Evolutionary conservation across 2,113 vertebrate genomes (phyloP), one percentile per base, ranked within the genome.

Genomic region (Triplophysa rosa): DNA sequence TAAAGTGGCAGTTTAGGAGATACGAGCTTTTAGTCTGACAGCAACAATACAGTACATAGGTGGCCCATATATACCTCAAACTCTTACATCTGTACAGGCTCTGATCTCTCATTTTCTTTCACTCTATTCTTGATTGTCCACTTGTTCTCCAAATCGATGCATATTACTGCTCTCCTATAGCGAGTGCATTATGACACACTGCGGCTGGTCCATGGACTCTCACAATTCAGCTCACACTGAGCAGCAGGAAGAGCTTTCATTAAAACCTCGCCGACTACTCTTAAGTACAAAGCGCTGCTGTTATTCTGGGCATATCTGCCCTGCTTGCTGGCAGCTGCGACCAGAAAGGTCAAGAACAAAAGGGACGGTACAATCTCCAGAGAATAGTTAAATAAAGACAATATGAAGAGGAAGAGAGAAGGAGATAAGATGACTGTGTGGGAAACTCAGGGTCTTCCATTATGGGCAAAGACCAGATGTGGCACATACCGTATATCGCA

Each of bases 91-190:
- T 9, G 23, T 47, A 11, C 16, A n/a, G 16, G 45, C 47, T 58
- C 8, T 47, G 56, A 24, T 73, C 71, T 19, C 37, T 63, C 40
- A n/a, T 2, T 63, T 62, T 63, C 16, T 42, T 63, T 59, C 33
- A 59, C 33, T 75, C 59, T 75, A 42, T 75, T 75, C 61, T 75
- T 65, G 61, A 54, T 54, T 77, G 74, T 77, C 52, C 74, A 77
- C 74, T 77, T 77, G 61, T 77, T 19, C 72, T 74, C 12, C 74
- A 77, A 77, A 77, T 77, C 74, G 45, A 77, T 77, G 74, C 74
- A 77, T 65, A 77, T 65, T 77, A 77, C 74, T 33, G 62, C 74
- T 66, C 62, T 77, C 74, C 59, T 65, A 76, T 76, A 65, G 74
- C 16, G 74, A 77, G 62, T 21, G 74, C 74, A 77, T 77, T 77